Evolutionary conservation across 2,797 vertebrate genomes (phyloP).

Genomic region (Chaunax sp.): DNA sequence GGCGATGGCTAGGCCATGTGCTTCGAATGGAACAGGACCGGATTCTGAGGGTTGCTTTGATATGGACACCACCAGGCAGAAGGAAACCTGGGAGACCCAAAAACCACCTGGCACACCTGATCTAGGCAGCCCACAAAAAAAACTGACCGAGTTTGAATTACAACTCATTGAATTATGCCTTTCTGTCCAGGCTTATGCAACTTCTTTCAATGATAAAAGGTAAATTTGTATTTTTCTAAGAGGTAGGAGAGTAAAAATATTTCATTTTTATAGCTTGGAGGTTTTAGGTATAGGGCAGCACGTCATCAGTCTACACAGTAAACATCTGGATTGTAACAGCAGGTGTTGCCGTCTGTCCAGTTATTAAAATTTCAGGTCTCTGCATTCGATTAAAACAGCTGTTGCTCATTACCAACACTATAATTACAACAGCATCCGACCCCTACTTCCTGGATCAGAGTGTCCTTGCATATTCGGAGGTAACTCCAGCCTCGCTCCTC

Average conservation of each 20-base stretch:
- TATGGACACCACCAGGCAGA: too few species aligned
- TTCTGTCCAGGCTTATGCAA: neutral
- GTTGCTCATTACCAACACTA: neutral
- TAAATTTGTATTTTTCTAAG: neutral
- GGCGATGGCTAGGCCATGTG: too few species aligned
- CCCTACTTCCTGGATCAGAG: conserved; percentile 12
- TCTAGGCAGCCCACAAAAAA: too few species aligned
- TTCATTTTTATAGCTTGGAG: neutral
- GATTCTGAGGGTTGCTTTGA: too few species aligned
- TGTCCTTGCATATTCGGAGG: conserved; percentile 39
- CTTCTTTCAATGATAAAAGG: neutral
- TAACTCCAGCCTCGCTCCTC: conserved; percentile 15
- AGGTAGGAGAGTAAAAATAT: conserved; percentile 32
- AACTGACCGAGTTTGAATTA: too few species aligned
- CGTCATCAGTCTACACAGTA: conserved; percentile 8
- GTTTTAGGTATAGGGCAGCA: neutral
- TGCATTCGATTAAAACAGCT: conserved; percentile 1
- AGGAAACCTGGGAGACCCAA: too few species aligned
- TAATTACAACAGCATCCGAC: conserved; percentile 23
- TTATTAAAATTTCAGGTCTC: conserved; percentile 1
- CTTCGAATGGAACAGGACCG: too few species aligned
- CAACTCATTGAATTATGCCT: neutral
- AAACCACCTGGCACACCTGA: too few species aligned
- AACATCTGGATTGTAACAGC: conserved; percentile 23
- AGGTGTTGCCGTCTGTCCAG: conserved; percentile 3